Conservation (phyloP, 2,113 vertebrate species). For the Otocyon megalotis region DNA sequence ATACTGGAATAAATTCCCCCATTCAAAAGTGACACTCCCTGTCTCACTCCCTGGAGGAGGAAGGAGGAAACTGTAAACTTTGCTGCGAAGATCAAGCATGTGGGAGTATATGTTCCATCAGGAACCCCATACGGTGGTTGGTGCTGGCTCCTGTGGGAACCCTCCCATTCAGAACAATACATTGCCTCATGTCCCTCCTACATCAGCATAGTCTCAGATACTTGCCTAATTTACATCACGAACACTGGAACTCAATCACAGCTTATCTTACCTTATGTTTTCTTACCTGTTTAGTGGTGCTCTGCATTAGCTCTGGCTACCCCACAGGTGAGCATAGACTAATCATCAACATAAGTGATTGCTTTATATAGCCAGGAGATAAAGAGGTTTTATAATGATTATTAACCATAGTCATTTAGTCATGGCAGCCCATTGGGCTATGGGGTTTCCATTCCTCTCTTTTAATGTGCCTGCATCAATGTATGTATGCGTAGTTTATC, state of each 20-base stretch:
- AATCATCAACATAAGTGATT: not conserved
- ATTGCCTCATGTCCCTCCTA: not conserved
- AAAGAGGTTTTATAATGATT: not conserved
- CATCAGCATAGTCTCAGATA: not conserved
- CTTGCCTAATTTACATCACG: not conserved
- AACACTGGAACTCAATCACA: not conserved
- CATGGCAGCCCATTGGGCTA: not conserved
- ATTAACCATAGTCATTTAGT: not conserved
- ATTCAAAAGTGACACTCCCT: not conserved
- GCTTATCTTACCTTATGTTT: not conserved
- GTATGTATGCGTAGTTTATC: not conserved
- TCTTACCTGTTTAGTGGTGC: not conserved
- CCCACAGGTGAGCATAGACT: not conserved
- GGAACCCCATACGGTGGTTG: rapidly evolving
- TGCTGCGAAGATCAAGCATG: not conserved
- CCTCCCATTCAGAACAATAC: rapidly evolving
- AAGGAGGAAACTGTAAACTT: not conserved
- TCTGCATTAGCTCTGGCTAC: not conserved
- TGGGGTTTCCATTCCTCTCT: not conserved
- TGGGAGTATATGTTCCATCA: not conserved
- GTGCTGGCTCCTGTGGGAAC: not conserved
- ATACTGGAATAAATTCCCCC: not conserved
- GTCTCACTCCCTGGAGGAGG: not conserved
- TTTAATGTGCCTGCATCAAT: not conserved
- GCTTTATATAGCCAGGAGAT: not conserved